These are phyloP conservation scores for Nycticebus coucang DNA, from an alignment of 2,113 vertebrate species.

Conservation along the genomic window DNA sequence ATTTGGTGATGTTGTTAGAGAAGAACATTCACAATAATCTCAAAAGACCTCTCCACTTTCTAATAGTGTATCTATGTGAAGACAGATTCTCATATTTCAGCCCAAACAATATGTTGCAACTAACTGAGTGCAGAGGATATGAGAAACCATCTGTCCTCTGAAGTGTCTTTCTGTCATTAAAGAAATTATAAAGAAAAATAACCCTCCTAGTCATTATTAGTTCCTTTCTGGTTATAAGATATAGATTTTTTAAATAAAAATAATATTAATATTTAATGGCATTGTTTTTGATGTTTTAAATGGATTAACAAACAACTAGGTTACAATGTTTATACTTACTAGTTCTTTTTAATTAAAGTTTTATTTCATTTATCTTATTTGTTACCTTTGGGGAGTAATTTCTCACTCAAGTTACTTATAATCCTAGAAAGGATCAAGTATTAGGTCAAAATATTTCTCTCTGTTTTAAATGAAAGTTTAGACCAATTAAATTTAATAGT, in stretches of 20 bases:
- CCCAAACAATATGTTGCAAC: not conserved
- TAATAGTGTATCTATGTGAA: not conserved
- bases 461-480: not conserved
- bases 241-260: not conserved
- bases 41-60: not conserved
- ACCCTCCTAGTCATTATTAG: not conserved
- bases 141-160: not conserved
- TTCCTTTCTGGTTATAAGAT: not conserved
- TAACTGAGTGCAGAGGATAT: not conserved
- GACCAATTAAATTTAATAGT: not conserved
- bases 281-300: not conserved
- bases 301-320: not conserved
- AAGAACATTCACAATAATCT: not conserved
- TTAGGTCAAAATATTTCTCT: not conserved
- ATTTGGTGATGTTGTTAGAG: not conserved
- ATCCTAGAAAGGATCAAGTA: not conserved
- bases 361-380: not conserved
- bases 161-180: not conserved
- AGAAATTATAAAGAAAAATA: not conserved
- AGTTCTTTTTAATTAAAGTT: not conserved
- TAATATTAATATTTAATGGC: not conserved
- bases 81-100: not conserved
- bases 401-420: not conserved
- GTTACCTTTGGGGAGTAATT: not conserved
- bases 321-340: not conserved